These are phyloP conservation scores for Crypturellus undulatus DNA, from an alignment of 2,113 vertebrate species.

Conservation along the genomic window DNA sequence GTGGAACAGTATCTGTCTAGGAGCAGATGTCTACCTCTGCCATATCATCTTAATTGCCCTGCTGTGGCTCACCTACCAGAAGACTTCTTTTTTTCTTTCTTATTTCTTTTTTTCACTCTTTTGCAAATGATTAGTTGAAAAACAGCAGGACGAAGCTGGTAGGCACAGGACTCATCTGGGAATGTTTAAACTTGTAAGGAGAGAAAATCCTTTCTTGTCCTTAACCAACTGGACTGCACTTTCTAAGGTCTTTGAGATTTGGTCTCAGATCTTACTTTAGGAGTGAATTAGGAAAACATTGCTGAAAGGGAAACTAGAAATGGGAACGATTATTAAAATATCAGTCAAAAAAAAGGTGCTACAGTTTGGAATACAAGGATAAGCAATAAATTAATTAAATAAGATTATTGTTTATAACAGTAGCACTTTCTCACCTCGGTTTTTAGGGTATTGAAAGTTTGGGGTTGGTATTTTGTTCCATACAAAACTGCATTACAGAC, in stretches of 20 bases:
- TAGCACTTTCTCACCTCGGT: neutral
- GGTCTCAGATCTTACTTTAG: neutral
- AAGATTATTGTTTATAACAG: neutral
- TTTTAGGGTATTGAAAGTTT: neutral
- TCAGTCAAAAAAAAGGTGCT: neutral
- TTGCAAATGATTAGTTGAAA: slow-evolving; percentile 54
- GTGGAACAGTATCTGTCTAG: slow-evolving; percentile 83
- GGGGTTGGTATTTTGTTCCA: fast-evolving
- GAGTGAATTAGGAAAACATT: neutral
- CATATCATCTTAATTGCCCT: slow-evolving; percentile 79
- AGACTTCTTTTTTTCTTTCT: neutral
- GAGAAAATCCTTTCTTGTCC: neutral
- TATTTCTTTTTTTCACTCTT: neutral
- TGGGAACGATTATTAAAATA: neutral
- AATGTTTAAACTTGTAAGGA: neutral
- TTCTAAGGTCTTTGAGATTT: neutral
- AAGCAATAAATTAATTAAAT: neutral
- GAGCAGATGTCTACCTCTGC: slow-evolving; percentile 86
- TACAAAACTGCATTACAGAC: neutral
- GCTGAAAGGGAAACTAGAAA: neutral
- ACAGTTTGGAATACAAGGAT: neutral
- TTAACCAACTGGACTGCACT: neutral
- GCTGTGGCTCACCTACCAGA: slow-evolving; percentile 78
- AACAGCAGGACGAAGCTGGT: slow-evolving; percentile 1
- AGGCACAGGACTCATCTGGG: neutral